Evolutionary conservation across 2,113 vertebrate genomes (phyloP).

Genomic region (Eurystomus gularis): DNA sequence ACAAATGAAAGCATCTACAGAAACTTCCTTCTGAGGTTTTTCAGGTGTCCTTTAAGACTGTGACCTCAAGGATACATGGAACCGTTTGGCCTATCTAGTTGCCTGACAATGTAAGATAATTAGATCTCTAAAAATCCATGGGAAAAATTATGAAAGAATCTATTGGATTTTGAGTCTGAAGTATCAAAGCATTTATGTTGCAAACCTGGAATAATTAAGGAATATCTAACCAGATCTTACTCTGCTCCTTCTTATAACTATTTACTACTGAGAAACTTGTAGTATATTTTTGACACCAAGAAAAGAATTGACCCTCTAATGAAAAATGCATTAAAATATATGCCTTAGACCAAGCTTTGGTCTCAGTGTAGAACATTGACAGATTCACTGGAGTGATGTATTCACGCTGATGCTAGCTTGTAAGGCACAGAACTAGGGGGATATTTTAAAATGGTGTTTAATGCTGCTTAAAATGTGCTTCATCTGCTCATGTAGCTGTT

Average conservation of each 20-base stretch:
- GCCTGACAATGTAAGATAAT: neutral
- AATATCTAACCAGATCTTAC: neutral
- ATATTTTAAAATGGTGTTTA: neutral
- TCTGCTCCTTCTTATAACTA: neutral
- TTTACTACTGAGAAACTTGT: neutral
- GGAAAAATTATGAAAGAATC: neutral
- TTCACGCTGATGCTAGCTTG: neutral
- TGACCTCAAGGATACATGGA: neutral
- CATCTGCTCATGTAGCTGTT: neutral
- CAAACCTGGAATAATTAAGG: neutral
- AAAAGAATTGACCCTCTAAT: neutral
- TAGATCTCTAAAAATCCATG: neutral
- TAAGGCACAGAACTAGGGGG: neutral
- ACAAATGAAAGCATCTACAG: neutral
- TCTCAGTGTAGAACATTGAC: neutral
- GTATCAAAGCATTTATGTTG: neutral
- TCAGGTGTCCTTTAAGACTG: conserved; percentile 8
- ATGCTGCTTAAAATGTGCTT: neutral
- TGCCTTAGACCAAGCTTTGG: neutral
- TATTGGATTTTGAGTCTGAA: neutral
- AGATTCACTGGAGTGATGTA: neutral
- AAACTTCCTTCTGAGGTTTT: neutral
- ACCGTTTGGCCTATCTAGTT: neutral
- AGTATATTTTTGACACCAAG: neutral
- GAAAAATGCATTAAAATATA: neutral